Base-by-base conservation (phyloP, 2,113 vertebrate genomes). In the Porphyrio hochstetteri region DNA sequence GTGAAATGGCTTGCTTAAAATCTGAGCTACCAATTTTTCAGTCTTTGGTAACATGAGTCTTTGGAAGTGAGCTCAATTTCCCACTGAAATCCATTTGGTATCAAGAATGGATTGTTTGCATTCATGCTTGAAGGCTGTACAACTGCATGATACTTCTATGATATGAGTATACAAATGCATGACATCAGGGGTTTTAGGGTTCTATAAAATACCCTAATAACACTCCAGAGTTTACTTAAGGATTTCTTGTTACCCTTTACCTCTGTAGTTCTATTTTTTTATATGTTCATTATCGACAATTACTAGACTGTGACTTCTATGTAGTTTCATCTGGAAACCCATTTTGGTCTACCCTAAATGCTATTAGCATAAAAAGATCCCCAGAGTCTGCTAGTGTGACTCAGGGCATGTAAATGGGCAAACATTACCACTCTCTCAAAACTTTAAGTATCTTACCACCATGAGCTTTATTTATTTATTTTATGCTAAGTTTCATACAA, bases 311-410 rank as follows among this genome's bases (percentile, higher is more conserved):
- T 88, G 86, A 91, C 60, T 60, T 85, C 31, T 63, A 80, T 55
- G 57, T 83, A 50, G 79, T 10, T 97, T 69, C 94, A 82, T 94
- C 70, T 93, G 48, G 92, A 97, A 94, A 94, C 60, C 53, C 40
- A 74, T 93, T 97, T 91, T 21, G 46, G 60, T 86, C 50, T 74
- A 13, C 38, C 63, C 93, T 53, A 90, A 91, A 71, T 94, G 29
- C 59, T 27, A 68, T 97, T 90, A 79, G 69, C 40, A 71, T 95
- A 91, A 94, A 95, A 91, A 96, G 75, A 90, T 77, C 84, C 76
- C 57, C 74, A n/a, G 50, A 86, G 77, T 85, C 81, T 20, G 20
- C 89, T 82, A 68, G 42, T 59, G 27, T 77, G 56, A 48, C 48
- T 77, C 31, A 64, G 40, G 76, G 46, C 46, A 90, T 46, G 16